phyloP scores from a whole-genome alignment of 2,888 invertebrate genomes.

The Creontiades dilutus region DNA sequence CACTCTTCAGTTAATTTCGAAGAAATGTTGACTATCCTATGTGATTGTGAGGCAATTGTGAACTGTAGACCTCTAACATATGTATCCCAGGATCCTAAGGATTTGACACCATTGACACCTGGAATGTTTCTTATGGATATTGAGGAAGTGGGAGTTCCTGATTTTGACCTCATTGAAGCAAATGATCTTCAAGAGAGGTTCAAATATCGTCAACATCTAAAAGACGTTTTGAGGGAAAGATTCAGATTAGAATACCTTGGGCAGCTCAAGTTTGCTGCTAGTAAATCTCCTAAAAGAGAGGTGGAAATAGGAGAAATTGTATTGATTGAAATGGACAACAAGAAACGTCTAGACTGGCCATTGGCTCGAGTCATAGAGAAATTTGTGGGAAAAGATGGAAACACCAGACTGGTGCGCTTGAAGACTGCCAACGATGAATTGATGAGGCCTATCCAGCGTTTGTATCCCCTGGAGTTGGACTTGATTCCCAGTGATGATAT shows the following conservation, averaged over 20 bases:
- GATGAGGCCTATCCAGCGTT: constrained; percentile 19
- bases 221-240: background rate
- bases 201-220: background rate
- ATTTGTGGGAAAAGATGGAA: constrained; percentile 6
- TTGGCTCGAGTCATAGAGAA: background rate
- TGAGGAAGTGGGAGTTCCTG: constrained; percentile 32
- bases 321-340: constrained; percentile 31
- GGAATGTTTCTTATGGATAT: constrained; percentile 29
- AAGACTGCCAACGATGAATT: constrained; percentile 4
- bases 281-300: background rate
- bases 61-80: constrained; percentile 40
- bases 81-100: constrained; percentile 13
- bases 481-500: background rate
- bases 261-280: constrained; percentile 16
- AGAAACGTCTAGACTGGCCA: constrained; percentile 44
- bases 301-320: constrained; percentile 33
- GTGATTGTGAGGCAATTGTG: background rate
- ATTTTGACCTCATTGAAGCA: constrained; percentile 40
- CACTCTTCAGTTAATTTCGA: constrained; percentile 9
- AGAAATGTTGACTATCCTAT: background rate
- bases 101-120: constrained; percentile 38
- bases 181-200: background rate
- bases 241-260: constrained; percentile 39
- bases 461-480: constrained; percentile 38
- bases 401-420: constrained; percentile 1